Evolutionary conservation across 2,113 vertebrate species (phyloP), one percentile per base, ranked within the genome.

Genomic region (Poicephalus meyeri): DNA sequence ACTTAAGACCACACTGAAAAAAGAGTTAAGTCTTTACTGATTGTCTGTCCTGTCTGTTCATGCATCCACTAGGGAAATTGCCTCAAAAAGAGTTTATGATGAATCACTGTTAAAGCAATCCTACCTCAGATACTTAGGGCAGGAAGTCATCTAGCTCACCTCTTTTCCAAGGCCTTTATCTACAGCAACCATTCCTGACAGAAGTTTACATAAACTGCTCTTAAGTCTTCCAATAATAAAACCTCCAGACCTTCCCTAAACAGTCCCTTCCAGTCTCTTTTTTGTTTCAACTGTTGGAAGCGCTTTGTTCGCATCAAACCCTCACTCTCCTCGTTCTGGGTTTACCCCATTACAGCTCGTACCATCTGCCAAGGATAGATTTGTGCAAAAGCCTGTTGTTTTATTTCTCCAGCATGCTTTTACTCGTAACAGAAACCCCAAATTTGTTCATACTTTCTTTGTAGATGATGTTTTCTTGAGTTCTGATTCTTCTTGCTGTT

Each of bases 331-430:
- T 91, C 46, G 3, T 53, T 61, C 80, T 63, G 87, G 56, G 52
- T 94, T 87, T 89, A 68, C 89, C 86, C 84, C 87, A 55, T 84
- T 95, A 21, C 53, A 92, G 5, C 64, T 80, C 8, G 2, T 77
- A 44, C 89, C 82, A 82, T 92, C 91, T 94, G 91, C 86, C 52
- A 76, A 35, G 61, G 81, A 81, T 74, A 79, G 80, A 64, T 81
- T 55, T 81, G 26, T 92, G 72, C 42, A 39, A 73, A 86, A 91
- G 46, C 10, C 80, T 88, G 71, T 91, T 7, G 0, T 31, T 88
- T 88, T 88, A 47, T 80, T 95, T 86, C 55, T 53, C 64, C 89
- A 81, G 69, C 47, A 29, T 55, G 61, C 61, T 79, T 81, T 89
- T 41, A 66, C 33, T 88, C 31, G 0, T 53, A 94, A 68, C 61